Evolutionary conservation across 2,797 vertebrate genomes (phyloP), one percentile per base, ranked within the genome.

Genomic region (Macropus fuliginosus): DNA sequence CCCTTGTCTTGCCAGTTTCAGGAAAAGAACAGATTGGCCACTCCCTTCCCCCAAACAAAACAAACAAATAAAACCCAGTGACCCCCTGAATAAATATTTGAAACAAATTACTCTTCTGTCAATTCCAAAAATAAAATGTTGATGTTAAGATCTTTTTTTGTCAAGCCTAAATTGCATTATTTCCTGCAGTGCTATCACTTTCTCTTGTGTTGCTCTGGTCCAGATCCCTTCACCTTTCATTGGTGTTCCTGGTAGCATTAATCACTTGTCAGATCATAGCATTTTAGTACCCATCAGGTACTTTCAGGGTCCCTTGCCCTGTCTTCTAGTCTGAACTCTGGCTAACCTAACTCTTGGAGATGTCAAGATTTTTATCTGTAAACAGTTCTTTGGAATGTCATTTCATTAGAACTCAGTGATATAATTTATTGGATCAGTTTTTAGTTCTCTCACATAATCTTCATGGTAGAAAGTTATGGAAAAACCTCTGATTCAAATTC

Each of bases 241-340:
- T 3, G 31, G 62, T 91, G 16, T 94, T 62, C 54, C 56, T 81
- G 52, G 5, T 66, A 55, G 54, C 50, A 54, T 52, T 94, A 34
- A 10, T 91, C 46, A 81, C 87, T 89, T 94, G 28, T 56, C 34
- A 93, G 27, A 54, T 92, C 89, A n/a, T 74, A 91, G 50, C 91
- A 52, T 92, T 96, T 95, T 57, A 96, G n/a, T 56, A 90, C 34
- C 14, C 14, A 59, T 46, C 3, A 97, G 94, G 31, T 91, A 74
- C 96, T 96, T 95, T 54, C 13, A 52, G 91, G 93, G 55, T 66
- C 56, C 52, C 1, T 90, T 93, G 46, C 74, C 21, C 87, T 56
- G 3, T 62, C 55, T 34, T 87, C 6, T 57, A 91, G 56, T 54
- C 21, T 81, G 74, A 81, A 81, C 21, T 81, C 40, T 81, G 74